Conservation (phyloP, 2,888 invertebrate species). For the Antheraea yamamai region DNA sequence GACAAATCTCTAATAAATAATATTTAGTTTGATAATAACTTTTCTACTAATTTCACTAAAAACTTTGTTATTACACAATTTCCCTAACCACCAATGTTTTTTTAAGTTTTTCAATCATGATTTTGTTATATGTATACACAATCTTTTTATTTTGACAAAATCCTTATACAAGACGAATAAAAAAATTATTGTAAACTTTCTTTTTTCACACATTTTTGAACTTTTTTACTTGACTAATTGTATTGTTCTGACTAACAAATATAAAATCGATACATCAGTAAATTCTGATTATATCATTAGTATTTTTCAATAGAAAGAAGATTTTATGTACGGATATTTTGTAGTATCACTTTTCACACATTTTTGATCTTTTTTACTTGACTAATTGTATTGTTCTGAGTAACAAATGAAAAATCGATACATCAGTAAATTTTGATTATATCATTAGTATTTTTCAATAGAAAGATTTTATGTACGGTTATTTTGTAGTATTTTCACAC, state of each 20-base stretch:
- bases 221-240: too few relatives aligned
- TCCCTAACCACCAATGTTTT: neutral
- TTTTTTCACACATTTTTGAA: neutral
- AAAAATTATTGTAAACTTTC: neutral
- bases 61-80: neutral
- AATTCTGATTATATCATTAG: neutral
- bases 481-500: neutral
- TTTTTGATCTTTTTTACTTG: neutral
- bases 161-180: neutral
- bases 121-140: neutral
- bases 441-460: neutral
- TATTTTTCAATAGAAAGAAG: neutral
- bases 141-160: neutral
- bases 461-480: neutral
- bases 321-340: neutral
- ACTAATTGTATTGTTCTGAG: neutral
- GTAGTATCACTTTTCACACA: conserved; percentile 25
- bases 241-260: too few relatives aligned
- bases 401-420: conserved; percentile 8
- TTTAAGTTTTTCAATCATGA: neutral
- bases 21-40: neutral
- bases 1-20: neutral
- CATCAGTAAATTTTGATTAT: neutral
- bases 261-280: neutral
- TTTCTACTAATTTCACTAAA: neutral